These are phyloP conservation scores for Monopterus albus DNA, from an alignment of 2,113 vertebrate genomes.

Conservation along the genomic window DNA sequence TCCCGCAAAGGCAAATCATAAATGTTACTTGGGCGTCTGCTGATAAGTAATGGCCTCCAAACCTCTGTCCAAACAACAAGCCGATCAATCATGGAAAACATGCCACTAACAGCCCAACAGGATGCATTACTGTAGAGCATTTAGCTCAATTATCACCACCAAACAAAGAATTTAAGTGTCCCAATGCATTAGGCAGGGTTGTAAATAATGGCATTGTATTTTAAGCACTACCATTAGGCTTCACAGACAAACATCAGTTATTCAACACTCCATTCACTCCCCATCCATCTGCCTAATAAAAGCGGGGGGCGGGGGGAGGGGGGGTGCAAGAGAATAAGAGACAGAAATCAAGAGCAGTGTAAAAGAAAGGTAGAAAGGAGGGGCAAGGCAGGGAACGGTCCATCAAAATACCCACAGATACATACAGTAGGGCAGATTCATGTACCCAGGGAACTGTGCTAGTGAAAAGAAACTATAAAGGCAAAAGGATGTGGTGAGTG, in stretches of 20 bases:
- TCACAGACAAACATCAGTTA: slow-evolving; percentile 77
- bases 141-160: slow-evolving; percentile 79
- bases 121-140: slow-evolving; percentile 79
- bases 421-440: slow-evolving; percentile 34
- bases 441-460: slow-evolving; percentile 9
- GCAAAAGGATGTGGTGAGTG: slow-evolving; percentile 42
- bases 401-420: slow-evolving; percentile 28
- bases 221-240: slow-evolving; percentile 77
- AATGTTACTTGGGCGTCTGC: slow-evolving; percentile 38
- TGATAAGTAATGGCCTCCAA: slow-evolving; percentile 64
- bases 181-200: slow-evolving; percentile 77
- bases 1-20: slow-evolving; percentile 38
- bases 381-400: not conserved
- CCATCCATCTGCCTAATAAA: slow-evolving; percentile 78
- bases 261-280: slow-evolving; percentile 72
- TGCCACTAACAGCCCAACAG: slow-evolving; percentile 75
- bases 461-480: slow-evolving; percentile 32
- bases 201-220: slow-evolving; percentile 80
- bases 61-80: slow-evolving; percentile 72
- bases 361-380: slow-evolving; percentile 18
- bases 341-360: slow-evolving; percentile 19
- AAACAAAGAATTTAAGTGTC: slow-evolving; percentile 81
- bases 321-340: not conserved
- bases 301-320: slow-evolving; percentile 33
- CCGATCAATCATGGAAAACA: slow-evolving; percentile 74